Evolutionary conservation across 2,113 vertebrate species (phyloP).

Genomic region (Rhadina sibilatrix): DNA sequence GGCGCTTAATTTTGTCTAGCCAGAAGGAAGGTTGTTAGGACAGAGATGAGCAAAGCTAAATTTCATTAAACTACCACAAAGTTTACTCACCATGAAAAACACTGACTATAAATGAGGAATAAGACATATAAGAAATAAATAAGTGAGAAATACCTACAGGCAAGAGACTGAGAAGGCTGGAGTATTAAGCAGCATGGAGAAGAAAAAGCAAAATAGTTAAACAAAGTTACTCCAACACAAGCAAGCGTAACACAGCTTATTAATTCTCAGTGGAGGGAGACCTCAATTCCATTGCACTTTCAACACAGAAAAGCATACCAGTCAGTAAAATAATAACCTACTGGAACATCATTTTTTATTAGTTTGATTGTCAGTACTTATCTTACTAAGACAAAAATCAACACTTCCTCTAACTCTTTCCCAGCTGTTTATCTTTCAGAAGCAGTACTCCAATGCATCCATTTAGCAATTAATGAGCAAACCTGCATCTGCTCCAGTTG

Average conservation of each 20-base stretch:
- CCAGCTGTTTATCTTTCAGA: conserved; percentile 19
- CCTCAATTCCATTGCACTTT: neutral
- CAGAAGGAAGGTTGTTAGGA: conserved; percentile 55
- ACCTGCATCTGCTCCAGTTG: neutral
- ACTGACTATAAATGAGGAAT: conserved; percentile 1
- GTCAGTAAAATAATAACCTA: neutral
- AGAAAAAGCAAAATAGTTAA: neutral
- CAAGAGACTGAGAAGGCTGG: neutral
- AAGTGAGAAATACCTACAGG: neutral
- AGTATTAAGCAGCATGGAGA: neutral
- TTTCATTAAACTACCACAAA: conserved; percentile 53
- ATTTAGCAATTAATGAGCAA: neutral
- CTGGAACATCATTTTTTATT: neutral
- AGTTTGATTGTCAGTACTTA: neutral
- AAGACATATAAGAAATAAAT: conserved; percentile 28
- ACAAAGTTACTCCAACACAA: neutral
- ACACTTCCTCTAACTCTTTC: neutral
- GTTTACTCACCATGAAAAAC: conserved; percentile 41
- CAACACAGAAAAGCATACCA: neutral
- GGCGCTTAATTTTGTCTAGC: conserved; percentile 46
- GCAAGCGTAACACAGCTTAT: neutral
- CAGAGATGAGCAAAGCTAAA: conserved; percentile 16
- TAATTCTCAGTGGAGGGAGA: neutral
- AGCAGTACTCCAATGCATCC: neutral
- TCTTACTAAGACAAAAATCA: neutral